Evolutionary conservation across 2,888 invertebrate species (phyloP).

Genomic region (Drosophila demipolita): DNA sequence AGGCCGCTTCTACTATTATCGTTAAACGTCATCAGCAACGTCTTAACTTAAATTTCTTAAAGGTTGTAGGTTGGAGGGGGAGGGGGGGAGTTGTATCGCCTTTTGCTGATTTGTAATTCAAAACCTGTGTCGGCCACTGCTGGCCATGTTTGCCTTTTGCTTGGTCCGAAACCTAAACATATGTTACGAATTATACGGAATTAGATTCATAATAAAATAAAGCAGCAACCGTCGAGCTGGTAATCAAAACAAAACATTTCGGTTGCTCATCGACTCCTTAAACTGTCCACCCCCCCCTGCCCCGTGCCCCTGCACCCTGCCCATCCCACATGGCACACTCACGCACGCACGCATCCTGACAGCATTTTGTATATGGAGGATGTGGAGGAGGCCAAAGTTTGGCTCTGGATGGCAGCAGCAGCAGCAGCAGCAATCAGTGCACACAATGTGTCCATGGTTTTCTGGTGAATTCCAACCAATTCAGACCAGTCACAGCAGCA

Average conservation of each 20-base stretch:
- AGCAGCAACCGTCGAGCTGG: conserved; percentile 69
- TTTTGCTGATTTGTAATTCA: conserved; percentile 76
- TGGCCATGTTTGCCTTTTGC: conserved; percentile 3
- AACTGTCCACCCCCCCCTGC: not conserved
- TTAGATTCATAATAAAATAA: conserved; percentile 80
- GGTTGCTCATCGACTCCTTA: conserved; percentile 14
- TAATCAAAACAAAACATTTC: conserved; percentile 79
- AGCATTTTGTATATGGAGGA: not conserved
- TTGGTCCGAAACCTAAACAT: conserved; percentile 61
- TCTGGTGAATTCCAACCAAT: conserved; percentile 63
- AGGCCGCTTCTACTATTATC: conserved; percentile 57
- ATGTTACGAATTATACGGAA: conserved; percentile 81
- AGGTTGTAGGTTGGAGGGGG: not conserved
- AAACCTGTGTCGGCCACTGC: conserved; percentile 61
- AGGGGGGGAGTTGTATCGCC: not conserved
- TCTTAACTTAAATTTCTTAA: conserved; percentile 69
- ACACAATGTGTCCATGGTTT: conserved; percentile 76
- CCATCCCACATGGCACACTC: conserved; percentile 42
- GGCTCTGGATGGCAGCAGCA: conserved; percentile 7
- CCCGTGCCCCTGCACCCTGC: no score
- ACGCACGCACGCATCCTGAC: conserved; percentile 53
- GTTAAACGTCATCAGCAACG: conserved; percentile 79
- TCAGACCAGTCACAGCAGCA: conserved; percentile 6
- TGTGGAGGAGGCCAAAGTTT: not conserved
- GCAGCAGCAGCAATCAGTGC: conserved; percentile 71